Evolutionary conservation across 2,888 invertebrate genomes (phyloP), one percentile per base, ranked within the genome.

Genomic region (Andrena hattorfiana): DNA sequence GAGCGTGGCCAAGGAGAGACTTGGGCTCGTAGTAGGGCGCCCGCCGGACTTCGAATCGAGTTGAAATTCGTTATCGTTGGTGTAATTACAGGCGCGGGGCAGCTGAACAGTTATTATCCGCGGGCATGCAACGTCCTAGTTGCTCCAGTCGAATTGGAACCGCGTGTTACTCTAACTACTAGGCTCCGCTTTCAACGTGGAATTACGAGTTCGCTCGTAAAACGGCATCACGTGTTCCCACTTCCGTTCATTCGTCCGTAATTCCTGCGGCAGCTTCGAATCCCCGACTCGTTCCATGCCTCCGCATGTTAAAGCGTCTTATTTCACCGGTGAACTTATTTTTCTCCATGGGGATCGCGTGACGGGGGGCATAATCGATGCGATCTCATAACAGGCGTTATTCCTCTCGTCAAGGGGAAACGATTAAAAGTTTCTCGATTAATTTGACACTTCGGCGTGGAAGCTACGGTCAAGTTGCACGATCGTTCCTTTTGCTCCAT

Each of bases 81-180:
- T 48, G 28, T 77, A 77, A 73, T 78, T 74, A 54, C 48, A 5
- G 26, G 56, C 35, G 23, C 4, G 56, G 54, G 60, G 54, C 75
- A 32, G 83, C 60, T 78, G 79, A 84, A 84, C 72, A 84, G 83
- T 84, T 83, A 84, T 84, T 84, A 83, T 70, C 83, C 83, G 30
- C 20, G 66, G 66, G 76, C 84, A 84, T 76, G 84, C 84, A 79
- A 84, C 62, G 84, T 62, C 84, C 84, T 51, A 84, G 72, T 83
- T 83, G 80, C 56, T 70, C 66, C 35, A 51, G 56, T 63, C 51
- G 64, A 59, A 72, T 68, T 63, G 68, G 16, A 51, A 56, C 68
- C 49, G 32, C 20, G 28, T 54, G 62, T 68, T 54, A 60, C 59
- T 56, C 16, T 51, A 77, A 73, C 20, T 59, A 48, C 66, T 26